These are phyloP conservation scores for Rhombomys opimus DNA, from an alignment of 2,113 vertebrate species.

Conservation along the genomic window DNA sequence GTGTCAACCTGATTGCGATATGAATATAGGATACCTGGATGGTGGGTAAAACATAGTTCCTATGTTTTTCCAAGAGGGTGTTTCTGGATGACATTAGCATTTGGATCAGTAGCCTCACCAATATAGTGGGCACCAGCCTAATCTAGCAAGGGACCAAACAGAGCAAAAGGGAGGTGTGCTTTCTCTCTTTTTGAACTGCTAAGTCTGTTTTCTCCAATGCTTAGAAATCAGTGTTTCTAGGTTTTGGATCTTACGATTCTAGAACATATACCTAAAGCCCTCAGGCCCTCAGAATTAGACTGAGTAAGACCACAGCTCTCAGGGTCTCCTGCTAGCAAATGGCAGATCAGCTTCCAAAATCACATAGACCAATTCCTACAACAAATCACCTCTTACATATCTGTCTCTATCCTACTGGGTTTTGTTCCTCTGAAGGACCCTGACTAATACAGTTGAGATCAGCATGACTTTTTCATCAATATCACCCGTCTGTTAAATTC, in stretches of 20 bases:
- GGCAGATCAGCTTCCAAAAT: neutral
- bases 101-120: neutral
- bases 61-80: neutral
- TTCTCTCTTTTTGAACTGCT: neutral
- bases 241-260: neutral
- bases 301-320: neutral
- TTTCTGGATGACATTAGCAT: neutral
- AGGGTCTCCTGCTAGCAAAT: neutral
- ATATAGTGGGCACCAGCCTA: neutral
- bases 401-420: neutral
- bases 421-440: neutral
- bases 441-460: neutral
- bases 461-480: neutral
- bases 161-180: neutral
- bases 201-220: neutral
- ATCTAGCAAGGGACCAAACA: neutral
- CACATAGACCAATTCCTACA: neutral
- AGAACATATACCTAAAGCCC: neutral
- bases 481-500: neutral
- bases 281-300: neutral
- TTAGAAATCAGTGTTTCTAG: neutral
- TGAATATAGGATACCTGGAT: neutral
- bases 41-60: neutral
- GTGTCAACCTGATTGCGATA: neutral
- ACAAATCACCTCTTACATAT: neutral